Evolutionary conservation across 64 coral and sea anemone species (phyloP).

Genomic region (Hydrozoanthus tunicans): DNA sequence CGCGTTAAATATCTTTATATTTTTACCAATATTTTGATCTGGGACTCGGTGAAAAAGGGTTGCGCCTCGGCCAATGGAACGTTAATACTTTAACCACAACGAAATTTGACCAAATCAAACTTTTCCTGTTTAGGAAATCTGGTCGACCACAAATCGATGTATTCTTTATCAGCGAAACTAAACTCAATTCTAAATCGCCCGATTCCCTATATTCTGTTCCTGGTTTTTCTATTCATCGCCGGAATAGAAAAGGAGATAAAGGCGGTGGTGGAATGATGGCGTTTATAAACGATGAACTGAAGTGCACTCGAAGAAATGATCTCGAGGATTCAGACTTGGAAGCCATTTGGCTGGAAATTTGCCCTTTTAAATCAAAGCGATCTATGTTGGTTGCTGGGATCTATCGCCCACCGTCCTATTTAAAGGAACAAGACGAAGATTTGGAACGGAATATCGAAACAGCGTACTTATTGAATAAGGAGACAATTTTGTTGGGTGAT

Average conservation of each 20-base stretch:
- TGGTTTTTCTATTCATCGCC: constrained; percentile 50
- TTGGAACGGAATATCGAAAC: constrained; percentile 63
- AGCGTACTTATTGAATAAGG: constrained; percentile 54
- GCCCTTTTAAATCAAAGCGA: constrained; percentile 66
- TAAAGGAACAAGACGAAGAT: constrained; percentile 40
- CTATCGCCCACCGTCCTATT: constrained; percentile 64
- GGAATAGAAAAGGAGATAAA: constrained; percentile 42
- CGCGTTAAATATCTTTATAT: too few species aligned
- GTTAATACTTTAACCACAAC: constrained; percentile 54
- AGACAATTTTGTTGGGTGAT: constrained; percentile 62
- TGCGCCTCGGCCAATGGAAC: constrained; percentile 55
- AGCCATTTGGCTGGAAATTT: constrained; percentile 67
- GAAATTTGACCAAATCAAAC: constrained; percentile 71
- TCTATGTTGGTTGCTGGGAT: constrained; percentile 44
- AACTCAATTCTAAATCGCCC: constrained; percentile 45
- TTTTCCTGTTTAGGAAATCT: constrained; percentile 43
- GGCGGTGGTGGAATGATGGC: constrained; percentile 55
- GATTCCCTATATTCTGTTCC: constrained; percentile 48
- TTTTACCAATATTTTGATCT: constrained; percentile 63
- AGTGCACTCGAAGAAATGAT: constrained; percentile 40
- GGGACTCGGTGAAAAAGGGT: constrained; percentile 41
- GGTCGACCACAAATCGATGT: constrained; percentile 64
- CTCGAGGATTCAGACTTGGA: constrained; percentile 62
- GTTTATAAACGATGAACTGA: constrained; percentile 67
- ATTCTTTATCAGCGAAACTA: constrained; percentile 62